phyloP scores from a whole-genome alignment of 2,113 vertebrate species.

The Ophiodon elongatus region DNA sequence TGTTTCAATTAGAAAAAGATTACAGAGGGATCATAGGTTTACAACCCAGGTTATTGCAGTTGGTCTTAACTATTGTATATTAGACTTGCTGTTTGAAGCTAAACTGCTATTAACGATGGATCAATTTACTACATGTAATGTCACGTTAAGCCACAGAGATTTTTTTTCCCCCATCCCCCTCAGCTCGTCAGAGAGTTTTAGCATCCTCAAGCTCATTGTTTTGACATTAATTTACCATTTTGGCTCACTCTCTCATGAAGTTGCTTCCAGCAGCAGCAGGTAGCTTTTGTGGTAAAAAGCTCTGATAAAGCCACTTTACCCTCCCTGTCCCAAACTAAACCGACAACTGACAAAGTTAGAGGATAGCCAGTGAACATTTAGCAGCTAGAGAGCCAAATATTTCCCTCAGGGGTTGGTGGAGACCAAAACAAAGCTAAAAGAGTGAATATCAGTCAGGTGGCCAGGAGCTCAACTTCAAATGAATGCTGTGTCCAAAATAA shows the following conservation, averaged over 20 bases:
- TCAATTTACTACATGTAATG: not conserved
- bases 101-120: not conserved
- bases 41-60: not conserved
- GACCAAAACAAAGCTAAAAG: not conserved
- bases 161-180: not conserved
- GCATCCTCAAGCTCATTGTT: no score
- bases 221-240: no score
- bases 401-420: not conserved
- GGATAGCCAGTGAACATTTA: not conserved
- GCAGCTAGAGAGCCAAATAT: no score
- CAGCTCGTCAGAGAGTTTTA: not conserved
- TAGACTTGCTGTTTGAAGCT: not conserved
- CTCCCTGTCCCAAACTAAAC: not conserved
- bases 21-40: not conserved
- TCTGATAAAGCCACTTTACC: no score
- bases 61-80: not conserved
- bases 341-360: not conserved
- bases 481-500: no score
- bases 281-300: no score
- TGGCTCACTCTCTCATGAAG: no score
- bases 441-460: no score
- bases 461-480: no score
- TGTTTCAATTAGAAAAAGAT: not conserved
- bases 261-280: no score
- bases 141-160: not conserved